phyloP scores from a whole-genome alignment of 2,888 invertebrate genomes.

The Cosmia trapezina region DNA sequence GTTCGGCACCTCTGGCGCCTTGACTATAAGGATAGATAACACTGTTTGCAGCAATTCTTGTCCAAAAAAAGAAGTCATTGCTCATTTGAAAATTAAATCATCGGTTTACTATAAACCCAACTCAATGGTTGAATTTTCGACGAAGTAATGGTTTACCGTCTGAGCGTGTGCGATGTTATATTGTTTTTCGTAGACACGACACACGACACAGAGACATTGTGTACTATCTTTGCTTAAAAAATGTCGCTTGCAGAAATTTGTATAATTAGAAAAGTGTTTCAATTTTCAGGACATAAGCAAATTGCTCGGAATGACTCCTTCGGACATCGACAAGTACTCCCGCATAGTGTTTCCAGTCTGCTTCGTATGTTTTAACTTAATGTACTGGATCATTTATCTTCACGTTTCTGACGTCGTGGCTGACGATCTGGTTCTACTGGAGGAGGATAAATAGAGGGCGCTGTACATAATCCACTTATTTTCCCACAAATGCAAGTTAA shows the following conservation, averaged over 20 bases:
- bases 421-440: slow-evolving; percentile 97
- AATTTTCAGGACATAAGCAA: slow-evolving; percentile 95
- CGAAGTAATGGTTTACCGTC: neutral
- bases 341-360: slow-evolving; percentile 99
- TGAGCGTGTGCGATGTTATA: slow-evolving; percentile 27
- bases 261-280: slow-evolving; percentile 44
- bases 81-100: neutral
- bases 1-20: too few species aligned
- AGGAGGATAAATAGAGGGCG: slow-evolving; percentile 91
- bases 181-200: neutral
- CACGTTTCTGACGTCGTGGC: slow-evolving; percentile 99
- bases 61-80: neutral
- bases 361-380: slow-evolving; percentile 99
- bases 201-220: neutral
- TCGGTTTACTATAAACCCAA: neutral
- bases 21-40: neutral
- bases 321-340: slow-evolving; percentile 99
- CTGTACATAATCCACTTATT: slow-evolving; percentile 82
- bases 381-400: slow-evolving; percentile 99
- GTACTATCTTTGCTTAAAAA: neutral
- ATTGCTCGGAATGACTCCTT: slow-evolving; percentile 97
- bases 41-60: neutral
- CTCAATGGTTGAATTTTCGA: neutral
- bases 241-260: slow-evolving; percentile 6
- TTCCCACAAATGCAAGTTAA: slow-evolving; percentile 71